Evolutionary conservation across 1,140 invertebrate genomes (phyloP).

Genomic region (Bombus waltoni): DNA sequence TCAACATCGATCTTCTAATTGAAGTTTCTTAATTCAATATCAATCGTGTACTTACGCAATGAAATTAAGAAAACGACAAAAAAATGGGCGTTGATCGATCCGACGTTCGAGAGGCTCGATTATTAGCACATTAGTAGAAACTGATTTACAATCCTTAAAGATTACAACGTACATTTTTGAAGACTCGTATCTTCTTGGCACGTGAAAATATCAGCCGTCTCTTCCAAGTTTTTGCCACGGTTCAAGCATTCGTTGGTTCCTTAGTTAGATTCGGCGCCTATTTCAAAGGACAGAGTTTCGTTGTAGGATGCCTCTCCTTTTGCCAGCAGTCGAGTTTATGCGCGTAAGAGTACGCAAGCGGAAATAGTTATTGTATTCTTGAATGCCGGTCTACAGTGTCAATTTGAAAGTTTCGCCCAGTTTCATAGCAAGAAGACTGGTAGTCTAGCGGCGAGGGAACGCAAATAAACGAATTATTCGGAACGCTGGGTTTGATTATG

Average conservation of each 20-base stretch:
- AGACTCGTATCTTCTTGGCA: neutral
- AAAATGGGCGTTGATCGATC: too few relatives aligned
- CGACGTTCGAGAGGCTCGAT: too few relatives aligned
- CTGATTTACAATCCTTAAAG: too few relatives aligned
- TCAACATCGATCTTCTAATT: too few relatives aligned
- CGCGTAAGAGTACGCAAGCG: neutral
- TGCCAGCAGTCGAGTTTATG: neutral
- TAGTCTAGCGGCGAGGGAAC: too few relatives aligned
- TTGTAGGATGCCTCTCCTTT: neutral
- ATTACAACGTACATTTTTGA: too few relatives aligned
- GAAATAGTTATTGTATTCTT: slow-evolving; percentile 18
- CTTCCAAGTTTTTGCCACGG: neutral
- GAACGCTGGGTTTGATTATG: slow-evolving; percentile 13
- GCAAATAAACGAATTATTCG: slow-evolving; percentile 48
- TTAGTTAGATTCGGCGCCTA: too few relatives aligned
- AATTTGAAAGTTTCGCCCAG: slow-evolving; percentile 29
- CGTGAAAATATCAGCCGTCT: neutral
- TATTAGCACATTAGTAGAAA: too few relatives aligned
- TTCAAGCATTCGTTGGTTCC: neutral
- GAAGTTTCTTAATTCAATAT: too few relatives aligned
- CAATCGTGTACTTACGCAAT: too few relatives aligned
- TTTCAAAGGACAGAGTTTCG: neutral
- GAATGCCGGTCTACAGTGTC: slow-evolving; percentile 19
- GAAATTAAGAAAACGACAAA: too few relatives aligned
- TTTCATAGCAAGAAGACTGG: slow-evolving; percentile 7